Percentiles rank a stretch among this genome's conserved stretches.
phyloP scores from a whole-genome alignment of 2,797 vertebrate genomes.

The Ibycter americanus region DNA sequence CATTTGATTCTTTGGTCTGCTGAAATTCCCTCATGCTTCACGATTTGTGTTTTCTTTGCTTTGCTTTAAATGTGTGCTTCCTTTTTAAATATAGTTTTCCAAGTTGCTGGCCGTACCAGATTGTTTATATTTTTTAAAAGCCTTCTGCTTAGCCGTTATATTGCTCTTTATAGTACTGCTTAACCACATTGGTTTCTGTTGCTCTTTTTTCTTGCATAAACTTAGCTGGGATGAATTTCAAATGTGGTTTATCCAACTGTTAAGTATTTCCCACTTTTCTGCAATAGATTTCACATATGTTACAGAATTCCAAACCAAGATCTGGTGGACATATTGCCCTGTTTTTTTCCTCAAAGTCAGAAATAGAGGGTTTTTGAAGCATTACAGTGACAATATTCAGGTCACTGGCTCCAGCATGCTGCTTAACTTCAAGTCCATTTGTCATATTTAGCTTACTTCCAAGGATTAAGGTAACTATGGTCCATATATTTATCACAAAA shows the following conservation, averaged over 20 bases:
- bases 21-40: constrained; percentile 51
- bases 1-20: not conserved
- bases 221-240: constrained; percentile 80
- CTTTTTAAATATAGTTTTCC: constrained; percentile 76
- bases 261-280: constrained; percentile 79
- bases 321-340: constrained; percentile 70
- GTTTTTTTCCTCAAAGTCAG: constrained; percentile 58
- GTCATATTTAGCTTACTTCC: constrained; percentile 28
- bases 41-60: constrained; percentile 49
- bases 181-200: constrained; percentile 75
- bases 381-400: constrained; percentile 34
- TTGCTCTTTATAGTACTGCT: constrained; percentile 68
- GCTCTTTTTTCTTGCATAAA: constrained; percentile 79
- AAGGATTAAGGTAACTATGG: not conserved
- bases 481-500: not conserved
- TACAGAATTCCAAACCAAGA: constrained; percentile 75
- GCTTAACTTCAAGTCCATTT: constrained; percentile 7
- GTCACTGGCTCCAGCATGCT: constrained; percentile 4
- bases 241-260: constrained; percentile 81
- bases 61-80: constrained; percentile 73
- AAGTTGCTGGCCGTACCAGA: constrained; percentile 75
- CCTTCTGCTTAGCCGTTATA: constrained; percentile 78
- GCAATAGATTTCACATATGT: constrained; percentile 80
- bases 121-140: constrained; percentile 79
- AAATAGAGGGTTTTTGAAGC: constrained; percentile 12